Evolutionary conservation across 2,888 invertebrate species (phyloP).

Genomic region (Pantelozetes paolii): DNA sequence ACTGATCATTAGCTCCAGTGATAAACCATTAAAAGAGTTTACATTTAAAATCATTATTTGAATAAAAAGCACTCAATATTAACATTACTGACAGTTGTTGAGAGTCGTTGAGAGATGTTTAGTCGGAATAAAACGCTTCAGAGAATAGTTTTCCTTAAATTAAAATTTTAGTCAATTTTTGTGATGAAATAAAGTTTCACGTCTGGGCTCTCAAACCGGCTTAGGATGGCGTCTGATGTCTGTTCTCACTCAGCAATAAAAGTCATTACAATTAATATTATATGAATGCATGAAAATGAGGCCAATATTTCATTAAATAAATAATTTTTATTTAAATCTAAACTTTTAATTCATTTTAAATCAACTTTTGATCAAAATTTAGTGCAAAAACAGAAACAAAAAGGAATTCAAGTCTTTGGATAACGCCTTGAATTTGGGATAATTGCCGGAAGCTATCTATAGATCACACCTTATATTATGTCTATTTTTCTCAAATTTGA

Average conservation of each 20-base stretch:
- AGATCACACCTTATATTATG: slow-evolving; percentile 19
- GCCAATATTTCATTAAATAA: not conserved
- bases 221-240: slow-evolving; percentile 11
- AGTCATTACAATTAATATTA: not conserved
- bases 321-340: not conserved
- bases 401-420: not conserved
- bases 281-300: not conserved
- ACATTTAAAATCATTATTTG: not conserved
- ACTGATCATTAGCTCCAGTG: slow-evolving; percentile 4
- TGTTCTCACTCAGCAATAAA: not conserved
- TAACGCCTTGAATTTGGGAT: slow-evolving; percentile 1
- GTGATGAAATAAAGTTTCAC: not conserved
- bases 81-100: slow-evolving; percentile 25
- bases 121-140: not conserved
- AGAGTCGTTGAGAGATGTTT: not conserved
- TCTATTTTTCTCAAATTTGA: not conserved
- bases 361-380: too few species aligned
- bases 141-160: not conserved
- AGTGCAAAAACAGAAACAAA: not conserved
- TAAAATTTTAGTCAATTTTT: not conserved
- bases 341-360: too few species aligned
- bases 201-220: not conserved
- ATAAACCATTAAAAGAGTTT: slow-evolving; percentile 26
- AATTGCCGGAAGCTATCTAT: not conserved
- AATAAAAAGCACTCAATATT: not conserved